phyloP scores from a whole-genome alignment of 2,888 invertebrate genomes.

The Galerucella pusilla region DNA sequence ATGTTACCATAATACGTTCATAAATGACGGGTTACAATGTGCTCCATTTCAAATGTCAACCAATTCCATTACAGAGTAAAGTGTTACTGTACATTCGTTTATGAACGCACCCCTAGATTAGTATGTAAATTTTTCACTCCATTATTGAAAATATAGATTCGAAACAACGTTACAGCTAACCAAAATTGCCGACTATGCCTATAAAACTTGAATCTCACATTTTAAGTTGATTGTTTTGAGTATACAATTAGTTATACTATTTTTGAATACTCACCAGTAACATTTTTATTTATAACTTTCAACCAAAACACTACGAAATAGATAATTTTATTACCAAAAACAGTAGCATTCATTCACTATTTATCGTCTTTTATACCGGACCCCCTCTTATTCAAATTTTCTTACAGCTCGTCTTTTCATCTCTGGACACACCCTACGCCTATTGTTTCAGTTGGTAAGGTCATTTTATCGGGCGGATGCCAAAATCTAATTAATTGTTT shows the following conservation, averaged over 20 bases:
- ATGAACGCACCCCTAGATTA: too few relatives aligned
- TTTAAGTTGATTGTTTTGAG: too few relatives aligned
- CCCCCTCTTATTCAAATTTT: conserved; percentile 46
- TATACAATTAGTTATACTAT: neutral
- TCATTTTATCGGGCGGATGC: neutral
- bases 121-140: too few relatives aligned
- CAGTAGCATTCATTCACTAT: conserved; percentile 39
- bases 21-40: too few relatives aligned
- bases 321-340: conserved; percentile 26
- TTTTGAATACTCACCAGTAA: conserved; percentile 35
- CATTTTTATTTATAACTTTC: conserved; percentile 33
- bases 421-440: conserved; percentile 5
- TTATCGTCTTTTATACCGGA: conserved; percentile 53
- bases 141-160: too few relatives aligned
- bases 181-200: too few relatives aligned
- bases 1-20: too few relatives aligned
- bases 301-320: conserved; percentile 10
- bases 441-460: neutral
- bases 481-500: neutral
- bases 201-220: too few relatives aligned
- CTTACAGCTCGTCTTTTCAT: neutral
- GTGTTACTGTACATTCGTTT: too few relatives aligned
- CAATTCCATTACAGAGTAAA: too few relatives aligned
- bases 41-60: too few relatives aligned
- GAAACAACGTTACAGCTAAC: too few relatives aligned